Conservation (phyloP, 2,888 invertebrate genomes). For the Drosophila dives region DNA sequence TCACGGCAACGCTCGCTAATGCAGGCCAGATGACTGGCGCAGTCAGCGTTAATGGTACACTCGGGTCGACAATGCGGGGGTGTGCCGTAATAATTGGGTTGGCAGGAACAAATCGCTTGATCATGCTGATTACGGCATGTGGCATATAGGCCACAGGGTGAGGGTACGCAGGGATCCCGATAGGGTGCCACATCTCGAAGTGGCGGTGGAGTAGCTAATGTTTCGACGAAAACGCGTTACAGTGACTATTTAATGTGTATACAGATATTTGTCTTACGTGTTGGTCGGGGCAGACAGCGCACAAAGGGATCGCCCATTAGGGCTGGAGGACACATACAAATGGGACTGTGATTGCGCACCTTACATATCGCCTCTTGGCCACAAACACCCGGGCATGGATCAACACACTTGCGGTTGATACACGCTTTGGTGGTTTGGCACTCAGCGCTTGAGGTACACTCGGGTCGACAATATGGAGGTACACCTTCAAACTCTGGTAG, state of each 20-base stretch:
- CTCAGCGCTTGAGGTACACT: conserved; percentile 90
- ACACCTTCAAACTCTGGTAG: conserved; percentile 88
- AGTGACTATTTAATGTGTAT: neutral
- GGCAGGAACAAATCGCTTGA: conserved; percentile 88
- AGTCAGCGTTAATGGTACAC: conserved; percentile 90
- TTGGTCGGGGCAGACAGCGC: conserved; percentile 87
- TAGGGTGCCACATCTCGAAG: conserved; percentile 65
- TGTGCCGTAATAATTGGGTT: conserved; percentile 88
- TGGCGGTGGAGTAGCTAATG: conserved; percentile 66
- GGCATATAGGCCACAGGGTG: conserved; percentile 89
- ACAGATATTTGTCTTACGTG: conserved; percentile 81
- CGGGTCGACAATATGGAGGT: conserved; percentile 90
- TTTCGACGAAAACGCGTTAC: conserved; percentile 11
- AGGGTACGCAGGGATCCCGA: conserved; percentile 87
- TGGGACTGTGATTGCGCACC: conserved; percentile 91
- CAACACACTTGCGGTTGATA: conserved; percentile 89
- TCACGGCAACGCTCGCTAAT: conserved; percentile 91
- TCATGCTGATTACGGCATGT: conserved; percentile 87
- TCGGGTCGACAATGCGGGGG: conserved; percentile 90
- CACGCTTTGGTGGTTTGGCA: conserved; percentile 89
- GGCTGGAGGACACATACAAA: conserved; percentile 89
- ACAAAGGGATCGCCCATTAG: conserved; percentile 91
- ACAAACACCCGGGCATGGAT: conserved; percentile 92
- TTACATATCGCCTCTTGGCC: conserved; percentile 90
- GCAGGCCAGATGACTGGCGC: conserved; percentile 90